Conservation (phyloP, 2,888 invertebrate species). For the Drosophila silvestris region DNA sequence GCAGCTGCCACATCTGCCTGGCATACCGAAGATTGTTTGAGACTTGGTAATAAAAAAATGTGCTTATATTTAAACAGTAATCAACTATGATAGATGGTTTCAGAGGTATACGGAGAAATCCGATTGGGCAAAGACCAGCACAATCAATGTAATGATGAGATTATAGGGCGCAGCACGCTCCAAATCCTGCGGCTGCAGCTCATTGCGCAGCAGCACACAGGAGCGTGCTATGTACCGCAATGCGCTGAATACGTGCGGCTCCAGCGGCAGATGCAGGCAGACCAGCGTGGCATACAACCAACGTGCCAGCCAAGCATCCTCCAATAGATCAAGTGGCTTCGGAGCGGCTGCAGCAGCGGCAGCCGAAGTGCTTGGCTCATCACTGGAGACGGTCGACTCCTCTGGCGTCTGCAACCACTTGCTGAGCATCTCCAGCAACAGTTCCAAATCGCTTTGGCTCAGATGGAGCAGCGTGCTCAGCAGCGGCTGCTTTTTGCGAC, state of each 20-base stretch:
- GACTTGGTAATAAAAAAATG: constrained; percentile 27
- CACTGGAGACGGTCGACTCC: neutral
- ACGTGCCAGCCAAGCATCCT: constrained; percentile 81
- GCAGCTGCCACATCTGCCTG: constrained; percentile 75
- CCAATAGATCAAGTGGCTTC: constrained; percentile 62
- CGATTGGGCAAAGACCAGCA: constrained; percentile 82
- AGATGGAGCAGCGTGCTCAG: constrained; percentile 81
- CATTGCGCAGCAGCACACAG: constrained; percentile 79
- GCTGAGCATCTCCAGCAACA: constrained; percentile 77
- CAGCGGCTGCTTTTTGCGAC: constrained; percentile 77
- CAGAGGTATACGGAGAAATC: constrained; percentile 83
- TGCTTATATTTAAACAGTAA: constrained; percentile 29
- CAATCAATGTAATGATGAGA: constrained; percentile 83
- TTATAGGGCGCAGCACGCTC: constrained; percentile 82
- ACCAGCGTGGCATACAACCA: constrained; percentile 84
- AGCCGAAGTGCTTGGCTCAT: constrained; percentile 36
- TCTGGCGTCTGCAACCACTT: constrained; percentile 73
- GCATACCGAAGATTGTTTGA: constrained; percentile 72
- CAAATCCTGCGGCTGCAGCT: constrained; percentile 66
- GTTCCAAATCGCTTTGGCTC: constrained; percentile 82
- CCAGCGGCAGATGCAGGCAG: constrained; percentile 83
- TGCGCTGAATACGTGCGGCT: constrained; percentile 83
- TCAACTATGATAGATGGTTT: constrained; percentile 19
- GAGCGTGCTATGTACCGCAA: constrained; percentile 82
- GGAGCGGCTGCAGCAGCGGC: neutral